These are phyloP conservation scores for Myzus persicae DNA, from an alignment of 1,140 invertebrate genomes.

Conservation along the genomic window DNA sequence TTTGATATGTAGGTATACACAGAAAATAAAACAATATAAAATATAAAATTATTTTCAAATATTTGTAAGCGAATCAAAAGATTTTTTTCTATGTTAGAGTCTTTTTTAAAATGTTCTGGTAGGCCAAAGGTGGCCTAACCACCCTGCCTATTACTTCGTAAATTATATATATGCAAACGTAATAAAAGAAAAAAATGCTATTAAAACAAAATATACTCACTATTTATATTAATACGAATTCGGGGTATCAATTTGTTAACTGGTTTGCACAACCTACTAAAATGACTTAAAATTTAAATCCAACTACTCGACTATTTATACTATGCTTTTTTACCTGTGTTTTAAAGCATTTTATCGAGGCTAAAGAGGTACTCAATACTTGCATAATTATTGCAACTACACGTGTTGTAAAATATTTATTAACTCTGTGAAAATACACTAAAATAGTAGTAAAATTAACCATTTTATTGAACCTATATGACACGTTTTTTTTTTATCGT, in stretches of 20 bases:
- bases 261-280: neutral
- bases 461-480: neutral
- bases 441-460: neutral
- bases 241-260: neutral
- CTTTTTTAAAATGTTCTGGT: no score
- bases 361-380: neutral
- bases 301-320: neutral
- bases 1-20: no score
- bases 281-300: neutral
- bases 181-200: neutral
- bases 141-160: no score
- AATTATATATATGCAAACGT: no score
- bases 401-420: neutral
- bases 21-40: no score
- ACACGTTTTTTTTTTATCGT: neutral
- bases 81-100: no score
- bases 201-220: neutral
- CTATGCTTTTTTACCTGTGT: neutral
- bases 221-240: neutral
- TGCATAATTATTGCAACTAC: neutral
- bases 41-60: no score
- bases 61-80: no score
- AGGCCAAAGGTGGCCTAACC: no score
- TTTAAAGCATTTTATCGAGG: neutral
- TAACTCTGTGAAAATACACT: neutral